Conservation (phyloP, 2,113 vertebrate genomes). For the Actinemys pallida region DNA sequence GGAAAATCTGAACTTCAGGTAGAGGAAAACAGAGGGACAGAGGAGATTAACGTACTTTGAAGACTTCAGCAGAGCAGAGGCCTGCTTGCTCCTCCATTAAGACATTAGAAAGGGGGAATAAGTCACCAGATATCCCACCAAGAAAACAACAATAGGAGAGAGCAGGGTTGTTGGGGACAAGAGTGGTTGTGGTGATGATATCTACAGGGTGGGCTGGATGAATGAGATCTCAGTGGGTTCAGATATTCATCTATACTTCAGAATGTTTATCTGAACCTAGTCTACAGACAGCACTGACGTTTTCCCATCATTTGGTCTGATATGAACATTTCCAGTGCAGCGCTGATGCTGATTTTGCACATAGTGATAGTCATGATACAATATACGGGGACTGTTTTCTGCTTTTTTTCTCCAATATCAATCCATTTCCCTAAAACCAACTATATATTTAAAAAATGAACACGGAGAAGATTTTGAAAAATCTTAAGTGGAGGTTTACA, state of each 20-base stretch:
- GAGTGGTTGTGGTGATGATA: neutral
- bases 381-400: neutral
- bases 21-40: neutral
- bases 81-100: accelerated
- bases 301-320: constrained; percentile 29
- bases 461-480: neutral
- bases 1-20: neutral
- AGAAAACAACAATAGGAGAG: too few relatives aligned
- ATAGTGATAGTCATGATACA: neutral
- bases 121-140: too few relatives aligned
- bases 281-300: neutral
- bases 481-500: too few relatives aligned
- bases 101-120: neutral
- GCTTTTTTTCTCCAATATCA: accelerated
- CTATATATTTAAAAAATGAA: neutral
- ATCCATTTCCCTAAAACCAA: neutral
- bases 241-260: neutral
- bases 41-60: neutral
- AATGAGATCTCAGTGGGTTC: neutral
- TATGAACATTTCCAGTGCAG: accelerated
- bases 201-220: accelerated
- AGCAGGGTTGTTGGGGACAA: neutral
- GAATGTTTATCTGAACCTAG: constrained; percentile 20
- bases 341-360: accelerated
- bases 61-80: neutral